Conservation (phyloP, 1,140 invertebrate genomes). For the Paraescarpia echinospica region DNA sequence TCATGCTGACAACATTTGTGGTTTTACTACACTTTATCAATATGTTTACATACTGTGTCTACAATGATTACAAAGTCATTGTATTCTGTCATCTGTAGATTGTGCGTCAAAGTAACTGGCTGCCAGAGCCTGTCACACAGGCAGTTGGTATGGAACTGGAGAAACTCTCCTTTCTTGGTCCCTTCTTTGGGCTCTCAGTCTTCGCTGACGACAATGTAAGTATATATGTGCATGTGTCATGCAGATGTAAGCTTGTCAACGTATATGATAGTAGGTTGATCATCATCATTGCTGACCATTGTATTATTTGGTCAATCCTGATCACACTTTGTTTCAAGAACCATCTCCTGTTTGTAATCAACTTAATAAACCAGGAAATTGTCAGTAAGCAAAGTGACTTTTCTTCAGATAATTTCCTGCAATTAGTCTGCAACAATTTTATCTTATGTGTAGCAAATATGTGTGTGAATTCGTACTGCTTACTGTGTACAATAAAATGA, state of each 20-base stretch:
- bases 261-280: neutral
- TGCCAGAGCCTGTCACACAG: constrained; percentile 69
- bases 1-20: too few relatives aligned
- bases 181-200: constrained; percentile 84
- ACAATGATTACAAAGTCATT: neutral
- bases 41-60: neutral
- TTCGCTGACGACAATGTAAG: constrained; percentile 78
- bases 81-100: constrained; percentile 41
- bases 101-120: constrained; percentile 70
- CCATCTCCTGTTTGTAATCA: neutral
- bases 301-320: neutral
- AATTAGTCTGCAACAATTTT: too few relatives aligned
- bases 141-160: constrained; percentile 72
- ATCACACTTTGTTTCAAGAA: neutral
- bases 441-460: neutral
- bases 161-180: constrained; percentile 80
- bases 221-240: neutral
- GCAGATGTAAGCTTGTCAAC: neutral
- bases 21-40: too few relatives aligned
- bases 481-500: too few relatives aligned
- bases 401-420: too few relatives aligned
- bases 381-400: neutral
- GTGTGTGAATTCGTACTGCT: too few relatives aligned
- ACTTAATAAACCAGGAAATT: neutral
- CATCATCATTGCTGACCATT: neutral